Base-by-base conservation (phyloP, 2,113 vertebrate species). In the Morone chrysops region DNA sequence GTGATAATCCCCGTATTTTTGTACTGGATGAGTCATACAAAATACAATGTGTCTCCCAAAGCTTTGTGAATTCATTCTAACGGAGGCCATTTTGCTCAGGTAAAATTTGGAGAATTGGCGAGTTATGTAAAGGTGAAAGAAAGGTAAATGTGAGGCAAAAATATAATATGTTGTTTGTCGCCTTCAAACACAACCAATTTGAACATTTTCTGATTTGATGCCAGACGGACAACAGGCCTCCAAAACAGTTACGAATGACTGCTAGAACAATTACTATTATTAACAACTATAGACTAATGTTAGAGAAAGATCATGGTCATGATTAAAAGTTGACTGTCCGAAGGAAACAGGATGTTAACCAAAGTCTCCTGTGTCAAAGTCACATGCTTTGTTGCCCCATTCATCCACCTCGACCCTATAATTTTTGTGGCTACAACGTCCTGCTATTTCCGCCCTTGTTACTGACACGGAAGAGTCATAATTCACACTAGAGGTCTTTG, bases 11-110 rank as follows among this genome's bases (percentile, higher is more conserved):
- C 22, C 25, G 41, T 72, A 67, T 31, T 31, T 31, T 31, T 31
- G 31, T 31, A 31, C 31, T 31, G 31, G 31, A 1, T 71, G 62
- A 89, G 43, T 88, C 75, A 73, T 41, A 59, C 72, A 78, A 45
- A 45, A 41, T 13, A 13, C 43, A 50, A 20, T 53, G 57, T 47
- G 47, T 25, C n/a, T 78, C 47, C 22, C 47, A 51, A 59, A 75
- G 56, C 22, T 80, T 77, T 40, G 16, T 59, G 57, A 72, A 36
- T 56, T 77, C 60, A 38, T 41, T 69, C 22, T 53, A 43, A 45
- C 31, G 0, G 0, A 11, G 57, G 59, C 22, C 38, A 22, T 12
- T 54, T 17, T 25, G 25, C 22, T 57, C 70, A 61, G 14, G 13
- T 47, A 10, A n/a, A 81, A 50, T 31, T 18, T 66, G 1, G 18